phyloP scores from a whole-genome alignment of 2,888 invertebrate genomes.

The Stratiomys singularior region DNA sequence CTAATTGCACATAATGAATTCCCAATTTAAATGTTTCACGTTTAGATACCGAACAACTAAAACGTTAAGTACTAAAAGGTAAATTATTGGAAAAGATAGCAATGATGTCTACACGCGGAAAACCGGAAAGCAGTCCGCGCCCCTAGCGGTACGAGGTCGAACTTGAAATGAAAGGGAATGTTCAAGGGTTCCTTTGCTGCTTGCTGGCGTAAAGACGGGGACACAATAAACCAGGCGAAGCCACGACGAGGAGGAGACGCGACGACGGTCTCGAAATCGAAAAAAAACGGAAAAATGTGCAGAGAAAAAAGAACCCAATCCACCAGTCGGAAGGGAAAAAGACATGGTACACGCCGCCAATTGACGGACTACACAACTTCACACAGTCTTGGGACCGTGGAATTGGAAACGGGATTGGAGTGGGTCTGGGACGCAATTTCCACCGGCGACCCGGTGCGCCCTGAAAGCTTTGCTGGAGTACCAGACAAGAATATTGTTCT shows the following conservation, averaged over 20 bases:
- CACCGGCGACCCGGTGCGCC: constrained; percentile 49
- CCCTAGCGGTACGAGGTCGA: constrained; percentile 56
- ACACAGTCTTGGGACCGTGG: constrained; percentile 20
- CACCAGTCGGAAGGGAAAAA: constrained; percentile 52
- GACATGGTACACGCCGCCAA: constrained; percentile 50
- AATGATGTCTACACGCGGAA: background rate
- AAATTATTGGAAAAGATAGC: background rate
- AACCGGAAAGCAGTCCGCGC: constrained; percentile 21
- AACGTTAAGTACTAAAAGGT: background rate
- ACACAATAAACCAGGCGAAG: constrained; percentile 31
- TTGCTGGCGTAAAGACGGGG: constrained; percentile 33
- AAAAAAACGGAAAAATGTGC: constrained; percentile 53
- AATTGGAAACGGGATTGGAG: background rate
- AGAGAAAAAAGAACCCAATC: constrained; percentile 52
- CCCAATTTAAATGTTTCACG: background rate
- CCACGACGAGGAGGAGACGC: constrained; percentile 46
- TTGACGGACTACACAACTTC: constrained; percentile 39
- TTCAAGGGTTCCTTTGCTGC: constrained; percentile 54
- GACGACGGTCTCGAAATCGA: constrained; percentile 53
- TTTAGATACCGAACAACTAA: background rate
- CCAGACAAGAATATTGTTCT: background rate
- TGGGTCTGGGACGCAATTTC: background rate
- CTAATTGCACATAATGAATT: no score
- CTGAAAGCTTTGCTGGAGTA: constrained; percentile 48
- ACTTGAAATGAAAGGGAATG: constrained; percentile 59